These are phyloP conservation scores for Tokudaia muenninki DNA, from an alignment of 2,797 vertebrate genomes.

Conservation along the genomic window DNA sequence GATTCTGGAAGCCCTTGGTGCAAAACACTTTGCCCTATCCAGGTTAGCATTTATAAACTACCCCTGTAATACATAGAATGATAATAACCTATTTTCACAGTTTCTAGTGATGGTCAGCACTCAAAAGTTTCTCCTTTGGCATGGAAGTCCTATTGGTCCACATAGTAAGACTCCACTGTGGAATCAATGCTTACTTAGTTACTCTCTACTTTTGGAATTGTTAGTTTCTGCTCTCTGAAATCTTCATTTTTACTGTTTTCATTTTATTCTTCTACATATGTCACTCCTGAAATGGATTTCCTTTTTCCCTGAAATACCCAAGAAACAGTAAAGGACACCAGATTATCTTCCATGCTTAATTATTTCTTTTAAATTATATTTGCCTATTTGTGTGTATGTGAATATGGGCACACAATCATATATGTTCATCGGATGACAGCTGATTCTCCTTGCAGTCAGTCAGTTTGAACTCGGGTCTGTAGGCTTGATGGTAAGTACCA, in stretches of 20 bases:
- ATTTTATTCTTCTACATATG: not conserved
- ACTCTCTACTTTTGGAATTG: not conserved
- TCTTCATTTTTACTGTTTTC: constrained; percentile 30
- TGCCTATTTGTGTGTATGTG: not conserved
- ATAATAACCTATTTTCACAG: constrained; percentile 11
- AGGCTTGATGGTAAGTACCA: not conserved
- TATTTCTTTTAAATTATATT: not conserved
- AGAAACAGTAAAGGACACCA: constrained; percentile 46
- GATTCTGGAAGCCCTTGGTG: constrained; percentile 49
- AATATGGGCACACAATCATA: not conserved
- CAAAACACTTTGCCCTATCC: constrained; percentile 22
- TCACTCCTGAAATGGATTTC: not conserved
- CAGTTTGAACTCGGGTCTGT: not conserved
- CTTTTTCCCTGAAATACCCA: constrained; percentile 1
- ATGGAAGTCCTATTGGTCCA: not conserved
- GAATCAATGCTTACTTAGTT: not conserved
- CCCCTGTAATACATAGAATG: not conserved
- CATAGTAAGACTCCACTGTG: not conserved
- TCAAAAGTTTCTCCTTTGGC: not conserved
- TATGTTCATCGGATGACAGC: not conserved
- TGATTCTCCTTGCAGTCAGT: not conserved
- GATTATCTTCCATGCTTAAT: not conserved
- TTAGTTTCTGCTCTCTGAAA: not conserved
- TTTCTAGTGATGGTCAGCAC: not conserved
- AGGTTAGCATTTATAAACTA: constrained; percentile 22